These are phyloP conservation scores for Euspilapteryx auroguttella DNA, from an alignment of 2,888 invertebrate species.

Conservation along the genomic window DNA sequence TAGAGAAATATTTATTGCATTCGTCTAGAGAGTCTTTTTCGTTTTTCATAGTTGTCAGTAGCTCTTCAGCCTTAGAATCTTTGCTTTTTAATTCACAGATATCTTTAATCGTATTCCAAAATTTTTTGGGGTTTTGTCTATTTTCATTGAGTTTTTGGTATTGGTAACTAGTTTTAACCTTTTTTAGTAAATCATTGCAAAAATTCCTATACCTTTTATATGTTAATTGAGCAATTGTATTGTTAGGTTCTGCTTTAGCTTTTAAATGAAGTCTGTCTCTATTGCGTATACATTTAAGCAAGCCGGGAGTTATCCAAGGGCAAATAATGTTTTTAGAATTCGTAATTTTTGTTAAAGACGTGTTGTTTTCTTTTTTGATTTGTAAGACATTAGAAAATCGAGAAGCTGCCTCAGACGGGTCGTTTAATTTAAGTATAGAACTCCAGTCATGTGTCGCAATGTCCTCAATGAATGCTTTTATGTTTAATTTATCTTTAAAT, in stretches of 20 bases:
- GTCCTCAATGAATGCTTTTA: neutral
- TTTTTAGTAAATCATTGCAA: slow-evolving; percentile 2
- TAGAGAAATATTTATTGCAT: neutral
- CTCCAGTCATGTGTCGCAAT: neutral
- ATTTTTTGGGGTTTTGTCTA: slow-evolving; percentile 1
- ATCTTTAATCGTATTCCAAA: no score
- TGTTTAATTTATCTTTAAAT: neutral
- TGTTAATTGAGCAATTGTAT: no score
- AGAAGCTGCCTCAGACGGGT: neutral
- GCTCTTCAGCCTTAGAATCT: neutral
- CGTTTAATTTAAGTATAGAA: neutral
- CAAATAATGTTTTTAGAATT: neutral
- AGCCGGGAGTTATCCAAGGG: slow-evolving; percentile 1
- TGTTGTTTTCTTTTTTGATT: neutral
- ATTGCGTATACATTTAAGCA: neutral
- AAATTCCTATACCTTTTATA: slow-evolving; percentile 2
- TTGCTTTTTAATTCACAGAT: neutral
- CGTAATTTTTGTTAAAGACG: neutral
- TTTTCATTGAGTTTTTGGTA: neutral
- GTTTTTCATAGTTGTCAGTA: neutral
- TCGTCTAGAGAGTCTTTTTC: neutral
- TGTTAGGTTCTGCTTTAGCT: no score
- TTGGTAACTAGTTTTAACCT: neutral
- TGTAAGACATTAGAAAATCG: neutral
- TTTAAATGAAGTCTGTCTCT: no score